Percentiles rank a stretch among this genome's conserved stretches.
phyloP scores from a whole-genome alignment of 2,797 vertebrate species.

The Pseudochaenichthys georgianus region DNA sequence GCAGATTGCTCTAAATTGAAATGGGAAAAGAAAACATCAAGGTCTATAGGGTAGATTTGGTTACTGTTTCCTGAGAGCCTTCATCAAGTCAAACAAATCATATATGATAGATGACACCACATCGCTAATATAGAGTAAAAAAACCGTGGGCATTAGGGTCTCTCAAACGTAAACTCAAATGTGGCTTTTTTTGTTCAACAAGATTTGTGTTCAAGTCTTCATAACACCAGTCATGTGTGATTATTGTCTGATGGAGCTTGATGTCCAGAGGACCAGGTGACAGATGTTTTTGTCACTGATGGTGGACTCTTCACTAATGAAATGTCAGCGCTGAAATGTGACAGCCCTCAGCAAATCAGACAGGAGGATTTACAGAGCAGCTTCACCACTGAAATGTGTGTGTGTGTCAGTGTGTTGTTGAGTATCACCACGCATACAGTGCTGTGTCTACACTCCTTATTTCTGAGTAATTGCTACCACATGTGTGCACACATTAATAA shows the following conservation, averaged over 20 bases:
- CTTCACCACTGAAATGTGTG: slow-evolving; percentile 10
- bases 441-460: background rate
- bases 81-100: slow-evolving; percentile 39
- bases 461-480: slow-evolving; percentile 28
- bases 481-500: slow-evolving; percentile 44
- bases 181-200: background rate
- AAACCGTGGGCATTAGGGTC: background rate
- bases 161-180: slow-evolving; percentile 13
- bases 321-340: slow-evolving; percentile 30
- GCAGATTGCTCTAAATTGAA: slow-evolving; percentile 58
- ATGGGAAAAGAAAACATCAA: slow-evolving; percentile 57
- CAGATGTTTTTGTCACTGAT: slow-evolving; percentile 42
- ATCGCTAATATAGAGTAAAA: slow-evolving; percentile 3
- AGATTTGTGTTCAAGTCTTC: background rate
- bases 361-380: background rate
- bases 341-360: slow-evolving; percentile 37
- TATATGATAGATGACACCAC: slow-evolving; percentile 22
- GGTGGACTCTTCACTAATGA: slow-evolving; percentile 27
- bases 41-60: slow-evolving; percentile 24
- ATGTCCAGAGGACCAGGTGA: slow-evolving; percentile 30
- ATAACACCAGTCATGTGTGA: slow-evolving; percentile 13
- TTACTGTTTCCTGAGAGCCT: slow-evolving; percentile 54
- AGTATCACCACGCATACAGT: background rate
- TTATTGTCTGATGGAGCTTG: slow-evolving; percentile 17
- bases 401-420: background rate